Percentiles rank a stretch among this genome's conserved stretches.
Evolutionary conservation across 2,113 vertebrate species (phyloP).

Genomic region (Barnardius zonarius): DNA sequence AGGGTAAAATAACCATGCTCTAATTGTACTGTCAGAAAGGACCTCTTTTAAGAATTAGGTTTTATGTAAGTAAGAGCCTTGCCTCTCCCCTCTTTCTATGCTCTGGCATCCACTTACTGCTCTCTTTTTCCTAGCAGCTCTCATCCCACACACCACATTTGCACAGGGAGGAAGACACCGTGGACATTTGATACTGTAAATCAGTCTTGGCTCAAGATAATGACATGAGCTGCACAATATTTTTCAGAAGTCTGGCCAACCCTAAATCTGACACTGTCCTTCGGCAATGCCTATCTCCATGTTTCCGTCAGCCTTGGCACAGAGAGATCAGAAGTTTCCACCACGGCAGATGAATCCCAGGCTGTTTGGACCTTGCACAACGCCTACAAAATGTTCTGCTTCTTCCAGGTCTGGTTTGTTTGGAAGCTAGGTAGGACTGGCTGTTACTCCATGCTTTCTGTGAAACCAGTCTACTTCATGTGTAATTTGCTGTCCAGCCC

Average conservation of each 20-base stretch:
- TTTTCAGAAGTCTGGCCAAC: background rate
- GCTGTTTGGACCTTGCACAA: background rate
- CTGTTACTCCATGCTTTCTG: background rate
- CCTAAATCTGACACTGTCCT: background rate
- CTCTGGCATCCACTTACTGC: background rate
- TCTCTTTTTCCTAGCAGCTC: background rate
- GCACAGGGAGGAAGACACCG: background rate
- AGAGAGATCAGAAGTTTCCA: background rate
- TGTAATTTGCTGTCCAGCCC: background rate
- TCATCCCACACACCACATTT: background rate
- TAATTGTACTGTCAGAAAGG: background rate
- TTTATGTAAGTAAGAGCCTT: background rate
- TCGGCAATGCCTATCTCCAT: background rate
- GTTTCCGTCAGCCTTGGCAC: background rate
- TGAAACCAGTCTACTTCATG: background rate
- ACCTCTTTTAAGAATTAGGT: background rate
- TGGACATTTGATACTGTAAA: background rate
- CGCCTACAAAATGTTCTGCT: background rate
- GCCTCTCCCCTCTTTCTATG: background rate
- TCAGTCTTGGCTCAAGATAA: background rate
- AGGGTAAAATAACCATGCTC: background rate
- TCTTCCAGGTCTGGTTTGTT: background rate
- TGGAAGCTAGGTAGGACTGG: background rate
- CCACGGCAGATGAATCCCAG: background rate
- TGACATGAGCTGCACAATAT: background rate